Conservation (phyloP, 2,113 vertebrate genomes). For the Semnopithecus entellus region DNA sequence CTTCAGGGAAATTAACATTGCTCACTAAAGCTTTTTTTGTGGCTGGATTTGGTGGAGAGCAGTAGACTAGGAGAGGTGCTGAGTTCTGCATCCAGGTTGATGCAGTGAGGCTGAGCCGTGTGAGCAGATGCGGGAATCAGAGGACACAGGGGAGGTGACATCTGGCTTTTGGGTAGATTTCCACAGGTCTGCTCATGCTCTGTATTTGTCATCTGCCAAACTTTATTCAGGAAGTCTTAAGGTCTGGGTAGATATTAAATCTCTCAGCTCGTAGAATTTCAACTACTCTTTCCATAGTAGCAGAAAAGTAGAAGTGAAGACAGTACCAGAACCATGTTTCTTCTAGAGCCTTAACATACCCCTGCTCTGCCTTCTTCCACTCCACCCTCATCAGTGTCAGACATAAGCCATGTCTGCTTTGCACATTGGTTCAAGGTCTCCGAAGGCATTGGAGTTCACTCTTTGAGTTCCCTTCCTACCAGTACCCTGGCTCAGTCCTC, state of each 20-base stretch:
- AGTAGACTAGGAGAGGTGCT: neutral
- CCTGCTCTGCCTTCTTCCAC: neutral
- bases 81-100: neutral
- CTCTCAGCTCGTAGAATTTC: neutral
- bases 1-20: neutral
- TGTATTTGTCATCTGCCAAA: neutral
- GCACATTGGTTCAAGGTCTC: neutral
- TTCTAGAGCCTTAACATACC: neutral
- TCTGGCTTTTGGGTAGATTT: neutral
- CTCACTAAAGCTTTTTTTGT: neutral
- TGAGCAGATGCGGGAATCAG: neutral
- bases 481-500: neutral
- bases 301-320: neutral
- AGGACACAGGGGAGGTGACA: neutral
- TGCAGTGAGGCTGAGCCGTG: no score
- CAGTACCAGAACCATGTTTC: neutral
- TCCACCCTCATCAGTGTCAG: neutral
- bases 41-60: neutral
- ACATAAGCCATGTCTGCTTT: neutral
- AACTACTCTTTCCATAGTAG: neutral
- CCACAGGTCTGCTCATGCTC: neutral
- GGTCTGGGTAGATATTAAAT: neutral
- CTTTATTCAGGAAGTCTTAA: neutral
- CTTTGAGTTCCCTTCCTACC: neutral
- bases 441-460: neutral